Evolutionary conservation across 37 sponge, comb jelly and placozoan species (phyloP).

Genomic region (Spongilla lacustris): DNA sequence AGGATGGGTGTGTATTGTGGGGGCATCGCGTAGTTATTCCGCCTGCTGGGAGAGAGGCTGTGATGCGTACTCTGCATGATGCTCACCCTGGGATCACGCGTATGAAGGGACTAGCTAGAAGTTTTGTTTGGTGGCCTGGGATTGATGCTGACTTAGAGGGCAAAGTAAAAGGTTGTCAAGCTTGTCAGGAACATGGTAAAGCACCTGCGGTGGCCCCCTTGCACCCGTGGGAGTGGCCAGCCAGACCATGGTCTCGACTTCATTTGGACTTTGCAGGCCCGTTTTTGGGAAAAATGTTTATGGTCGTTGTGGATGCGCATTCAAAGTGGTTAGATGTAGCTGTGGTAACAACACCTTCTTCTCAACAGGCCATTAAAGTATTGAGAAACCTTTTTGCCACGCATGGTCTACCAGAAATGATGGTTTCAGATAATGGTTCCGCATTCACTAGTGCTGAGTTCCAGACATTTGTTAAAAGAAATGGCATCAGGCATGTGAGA

Average conservation of each 20-base stretch:
- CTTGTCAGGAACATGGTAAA: background rate
- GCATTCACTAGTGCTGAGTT: too few species aligned
- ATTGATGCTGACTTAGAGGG: slow-evolving; percentile 13
- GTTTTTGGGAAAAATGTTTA: slow-evolving; percentile 14
- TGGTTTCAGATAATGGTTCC: too few species aligned
- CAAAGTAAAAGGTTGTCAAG: background rate
- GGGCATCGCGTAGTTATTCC: slow-evolving; percentile 7
- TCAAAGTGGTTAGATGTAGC: slow-evolving; percentile 28
- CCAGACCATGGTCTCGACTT: slow-evolving; percentile 19
- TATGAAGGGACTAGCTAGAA: slow-evolving; percentile 29
- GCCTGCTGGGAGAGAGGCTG: background rate
- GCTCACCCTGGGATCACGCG: slow-evolving; percentile 25
- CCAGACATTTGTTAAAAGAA: too few species aligned
- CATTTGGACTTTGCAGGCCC: slow-evolving; percentile 38
- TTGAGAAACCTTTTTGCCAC: too few species aligned
- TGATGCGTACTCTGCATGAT: slow-evolving; percentile 2
- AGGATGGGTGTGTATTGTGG: slow-evolving; percentile 32
- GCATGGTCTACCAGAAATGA: too few species aligned
- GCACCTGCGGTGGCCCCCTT: slow-evolving; percentile 1
- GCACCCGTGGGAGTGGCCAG: slow-evolving; percentile 47
- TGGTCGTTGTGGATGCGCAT: slow-evolving; percentile 25
- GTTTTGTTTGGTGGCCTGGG: slow-evolving; percentile 52
- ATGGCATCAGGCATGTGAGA: too few species aligned
- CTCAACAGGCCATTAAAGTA: too few species aligned
- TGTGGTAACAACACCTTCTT: background rate